phyloP scores from a whole-genome alignment of 2,113 vertebrate genomes.

The Phrynosoma platyrhinos region DNA sequence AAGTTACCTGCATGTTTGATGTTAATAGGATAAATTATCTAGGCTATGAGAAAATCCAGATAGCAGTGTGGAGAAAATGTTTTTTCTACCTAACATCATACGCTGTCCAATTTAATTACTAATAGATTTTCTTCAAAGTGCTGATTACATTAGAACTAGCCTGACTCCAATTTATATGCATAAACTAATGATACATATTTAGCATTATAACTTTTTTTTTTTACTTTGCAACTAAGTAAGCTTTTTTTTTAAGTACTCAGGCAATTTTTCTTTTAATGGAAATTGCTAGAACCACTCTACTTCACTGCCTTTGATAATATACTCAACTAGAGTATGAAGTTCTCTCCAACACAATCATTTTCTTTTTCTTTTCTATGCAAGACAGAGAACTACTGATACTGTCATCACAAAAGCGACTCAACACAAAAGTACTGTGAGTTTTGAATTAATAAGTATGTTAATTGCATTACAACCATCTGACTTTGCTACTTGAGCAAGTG shows the following conservation, averaged over 20 bases:
- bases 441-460: neutral
- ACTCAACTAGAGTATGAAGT: neutral
- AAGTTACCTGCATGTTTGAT: slow-evolving; percentile 85
- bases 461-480: neutral
- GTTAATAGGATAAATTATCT: slow-evolving; percentile 84
- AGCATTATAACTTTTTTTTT: slow-evolving; percentile 34
- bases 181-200: slow-evolving; percentile 30
- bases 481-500: neutral
- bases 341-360: slow-evolving; percentile 12
- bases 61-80: slow-evolving; percentile 55
- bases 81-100: slow-evolving; percentile 63
- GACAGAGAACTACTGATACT: neutral
- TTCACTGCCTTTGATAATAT: slow-evolving; percentile 30
- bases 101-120: slow-evolving; percentile 60
- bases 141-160: slow-evolving; percentile 49
- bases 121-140: slow-evolving; percentile 49
- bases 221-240: slow-evolving; percentile 47
- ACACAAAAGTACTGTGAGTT: no score
- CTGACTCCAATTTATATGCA: slow-evolving; percentile 41
- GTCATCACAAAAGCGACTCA: neutral
- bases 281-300: neutral
- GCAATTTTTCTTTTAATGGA: slow-evolving; percentile 26
- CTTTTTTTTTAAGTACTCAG: neutral
- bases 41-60: slow-evolving; percentile 82
- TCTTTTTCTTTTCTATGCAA: neutral